Evolutionary conservation across 2,797 vertebrate species (phyloP), one percentile per base, ranked within the genome.

Genomic region (Crypturellus tataupa): DNA sequence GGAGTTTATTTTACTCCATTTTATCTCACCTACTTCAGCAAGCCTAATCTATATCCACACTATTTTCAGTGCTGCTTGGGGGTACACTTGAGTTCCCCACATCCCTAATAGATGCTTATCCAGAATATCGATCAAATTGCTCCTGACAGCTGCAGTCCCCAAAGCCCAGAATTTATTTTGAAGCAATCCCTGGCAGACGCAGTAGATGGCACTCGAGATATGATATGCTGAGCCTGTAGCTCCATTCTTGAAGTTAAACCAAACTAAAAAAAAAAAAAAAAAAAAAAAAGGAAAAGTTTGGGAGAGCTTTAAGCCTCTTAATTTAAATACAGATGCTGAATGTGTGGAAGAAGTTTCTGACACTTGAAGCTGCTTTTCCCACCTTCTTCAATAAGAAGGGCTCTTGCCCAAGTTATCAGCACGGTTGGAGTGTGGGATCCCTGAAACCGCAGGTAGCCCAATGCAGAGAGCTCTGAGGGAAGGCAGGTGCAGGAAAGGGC

Each of bases 181-280:
- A 8, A 58, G 93, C 94, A 96, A 17, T 96, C 25, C 93, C 93
- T 53, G 73, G 35, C 68, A 92, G 51, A 13, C 5, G 2, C 95
- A 2, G 92, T 92, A 97, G 97, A 94, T 97, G 97, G 96, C 96
- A 96, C 91, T 96, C 92, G 51, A 44, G 80, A 90, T 80, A 64
- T 10, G 63, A 55, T 8, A 82, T 72, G 71, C 59, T 20, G 3
- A 14, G 5, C 20, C 53, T 27, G 27, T 90, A 88, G 80, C 78
- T 72, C 63, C n/a, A 0, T 40, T 77, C 40, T 82, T 7, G 62
- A 92, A 93, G 91, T 93, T 93, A 47, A 90, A 81, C 75, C 89
- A 42, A 93, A 94, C 91, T 89, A 75, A 90, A 94, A 94, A 93
- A 33, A 47, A 47, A 47, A 47, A 40, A 77, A 91, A 94, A 39